Evolutionary conservation across 2,113 vertebrate species (phyloP).

Genomic region (Herpailurus yagouaroundi): DNA sequence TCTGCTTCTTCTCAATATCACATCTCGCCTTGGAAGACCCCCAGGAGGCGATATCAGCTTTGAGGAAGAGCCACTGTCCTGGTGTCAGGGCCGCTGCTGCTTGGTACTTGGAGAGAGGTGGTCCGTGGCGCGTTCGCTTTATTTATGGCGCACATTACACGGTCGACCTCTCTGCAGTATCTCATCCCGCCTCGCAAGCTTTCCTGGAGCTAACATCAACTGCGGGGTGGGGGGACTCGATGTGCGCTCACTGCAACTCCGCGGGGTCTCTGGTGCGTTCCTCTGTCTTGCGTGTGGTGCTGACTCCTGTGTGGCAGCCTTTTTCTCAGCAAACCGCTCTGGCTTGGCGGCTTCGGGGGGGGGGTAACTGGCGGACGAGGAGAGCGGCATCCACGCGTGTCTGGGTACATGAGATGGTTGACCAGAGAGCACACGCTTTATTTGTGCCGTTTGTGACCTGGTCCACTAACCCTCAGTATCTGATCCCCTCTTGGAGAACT

Average conservation of each 20-base stretch:
- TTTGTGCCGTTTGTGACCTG: conserved; percentile 81
- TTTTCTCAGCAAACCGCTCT: conserved; percentile 31
- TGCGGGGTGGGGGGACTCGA: background rate
- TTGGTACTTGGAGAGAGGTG: conserved; percentile 81
- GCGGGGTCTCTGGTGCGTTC: background rate
- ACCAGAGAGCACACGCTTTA: conserved; percentile 81
- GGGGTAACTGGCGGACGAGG: background rate
- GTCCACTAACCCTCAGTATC: conserved; percentile 82
- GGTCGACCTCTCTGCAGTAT: conserved; percentile 81
- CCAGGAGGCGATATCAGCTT: conserved; percentile 64
- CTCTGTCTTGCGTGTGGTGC: conserved; percentile 22
- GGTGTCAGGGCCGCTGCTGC: conserved; percentile 53
- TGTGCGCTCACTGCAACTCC: background rate
- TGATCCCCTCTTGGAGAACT: conserved; percentile 59
- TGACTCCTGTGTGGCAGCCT: background rate
- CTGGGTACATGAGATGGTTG: conserved; percentile 80
- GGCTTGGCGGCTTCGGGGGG: conserved; percentile 42
- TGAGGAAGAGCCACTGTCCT: conserved; percentile 72
- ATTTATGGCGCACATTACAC: conserved; percentile 82
- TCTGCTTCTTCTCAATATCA: conserved; percentile 81
- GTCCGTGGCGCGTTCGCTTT: conserved; percentile 82
- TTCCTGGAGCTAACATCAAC: conserved; percentile 70
- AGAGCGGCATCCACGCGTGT: background rate
- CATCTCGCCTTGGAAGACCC: conserved; percentile 70
- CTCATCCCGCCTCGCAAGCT: conserved; percentile 77